Evolutionary conservation across 2,113 vertebrate species (phyloP).

Genomic region (Micromys minutus): DNA sequence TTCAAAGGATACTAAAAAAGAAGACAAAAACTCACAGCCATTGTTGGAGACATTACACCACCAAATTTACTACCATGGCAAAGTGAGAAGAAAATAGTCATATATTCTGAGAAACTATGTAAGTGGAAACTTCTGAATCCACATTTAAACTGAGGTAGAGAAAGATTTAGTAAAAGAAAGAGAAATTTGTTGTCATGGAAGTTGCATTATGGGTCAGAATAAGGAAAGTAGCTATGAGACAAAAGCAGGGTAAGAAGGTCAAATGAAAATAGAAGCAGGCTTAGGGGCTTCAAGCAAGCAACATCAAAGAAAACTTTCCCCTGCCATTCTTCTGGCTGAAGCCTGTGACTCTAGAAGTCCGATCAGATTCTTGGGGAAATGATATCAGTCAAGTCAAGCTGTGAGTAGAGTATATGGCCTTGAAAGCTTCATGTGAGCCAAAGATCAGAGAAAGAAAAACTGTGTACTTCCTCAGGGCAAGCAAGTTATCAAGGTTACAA

Average conservation of each 20-base stretch:
- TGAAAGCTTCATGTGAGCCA: not conserved
- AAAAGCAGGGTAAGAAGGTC: not conserved
- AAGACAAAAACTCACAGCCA: not conserved
- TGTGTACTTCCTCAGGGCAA: not conserved
- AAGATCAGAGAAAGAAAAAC: not conserved
- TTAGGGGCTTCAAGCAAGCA: not conserved
- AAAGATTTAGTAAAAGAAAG: not conserved
- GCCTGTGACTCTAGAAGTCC: not conserved
- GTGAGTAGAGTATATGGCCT: not conserved
- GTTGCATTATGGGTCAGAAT: conserved; percentile 12
- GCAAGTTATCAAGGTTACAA: not conserved
- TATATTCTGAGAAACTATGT: not conserved
- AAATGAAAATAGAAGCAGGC: not conserved
- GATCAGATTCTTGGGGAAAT: not conserved
- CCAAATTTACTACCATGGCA: not conserved
- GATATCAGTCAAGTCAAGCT: not conserved
- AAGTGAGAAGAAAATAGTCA: not conserved
- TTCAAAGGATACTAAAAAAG: not conserved
- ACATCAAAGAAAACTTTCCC: conserved; percentile 10
- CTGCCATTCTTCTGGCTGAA: not conserved
- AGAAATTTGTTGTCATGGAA: not conserved
- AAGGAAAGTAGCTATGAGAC: conserved; percentile 11
- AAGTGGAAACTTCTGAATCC: not conserved
- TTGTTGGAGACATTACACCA: not conserved
- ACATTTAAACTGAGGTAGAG: not conserved